Evolutionary conservation across 2,888 invertebrate genomes (phyloP), one percentile per base, ranked within the genome.

Genomic region (Lepas anatifera): DNA sequence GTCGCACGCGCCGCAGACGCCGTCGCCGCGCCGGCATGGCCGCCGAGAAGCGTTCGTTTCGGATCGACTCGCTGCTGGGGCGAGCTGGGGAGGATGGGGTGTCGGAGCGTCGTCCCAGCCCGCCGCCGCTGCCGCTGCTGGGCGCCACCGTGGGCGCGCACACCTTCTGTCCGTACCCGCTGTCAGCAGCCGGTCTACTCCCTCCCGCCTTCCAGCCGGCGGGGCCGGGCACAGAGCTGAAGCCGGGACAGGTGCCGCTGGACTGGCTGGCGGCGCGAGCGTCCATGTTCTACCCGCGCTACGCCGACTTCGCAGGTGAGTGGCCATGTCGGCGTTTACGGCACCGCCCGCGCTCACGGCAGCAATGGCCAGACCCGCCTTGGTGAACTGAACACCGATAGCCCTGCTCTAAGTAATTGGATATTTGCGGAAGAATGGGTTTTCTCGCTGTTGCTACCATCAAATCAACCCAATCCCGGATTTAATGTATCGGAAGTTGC

Each of bases 51-150:
- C 71, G 72, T 27, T 73, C 73, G 27, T 73, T 73, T 58, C 72
- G 73, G 58, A 73, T 73, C 29, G 73, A 73, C 43, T 72, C 73
- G 25, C 71, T 73, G 43, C 41, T 73, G 73, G 71, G 70, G 2
- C 69, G 73, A 13, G 72, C 71, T 46, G 27, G 71, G 66, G 41
- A 71, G 43, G 50, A 67, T 58, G 22, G 43, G 70, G n/a, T 35
- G 58, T 35, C 58, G 22, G 27, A n/a, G 58, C 22, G 13, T 18
- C 58, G 58, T 22, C 35, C 32, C 8, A 25, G 58, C 2, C 32
- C 35, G 58, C 25, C 27, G 50, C 27, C 50, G 50, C 58, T 58
- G 58, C 58, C 58, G 58, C 32, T 58, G 58, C 35, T 58, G 4
- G 58, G 35, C 32, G 16, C 35, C 16, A n/a, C n/a, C 25, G 32